Evolutionary conservation across 2,113 vertebrate species (phyloP), one percentile per base, ranked within the genome.

Genomic region (Tamias sibiricus): DNA sequence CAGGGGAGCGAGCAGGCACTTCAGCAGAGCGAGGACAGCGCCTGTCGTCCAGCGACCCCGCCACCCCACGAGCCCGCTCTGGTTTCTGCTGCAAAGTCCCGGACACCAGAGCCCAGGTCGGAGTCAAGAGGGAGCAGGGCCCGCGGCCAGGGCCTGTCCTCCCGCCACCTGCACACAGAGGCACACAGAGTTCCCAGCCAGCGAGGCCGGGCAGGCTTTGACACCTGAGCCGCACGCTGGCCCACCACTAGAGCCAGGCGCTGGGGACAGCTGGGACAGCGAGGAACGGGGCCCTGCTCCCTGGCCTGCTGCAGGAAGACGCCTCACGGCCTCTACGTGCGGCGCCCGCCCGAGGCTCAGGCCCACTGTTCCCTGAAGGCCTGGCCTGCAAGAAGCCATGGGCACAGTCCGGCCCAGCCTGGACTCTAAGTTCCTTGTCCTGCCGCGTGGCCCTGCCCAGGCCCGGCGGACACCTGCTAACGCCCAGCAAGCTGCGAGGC

Each of bases 231-330:
- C 4, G 11, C 82, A 85, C 4, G 0, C 74, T 0, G 52, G 42
- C 37, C 42, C 2, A 14, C 35, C 13, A 7, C 4, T 11, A 9
- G 0, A 11, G 17, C 75, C 6, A 0, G 72, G 22, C 1, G 0
- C 44, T 0, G 26, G 28, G 32, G 64, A 22, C 68, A 16, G 89
- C 30, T 69, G 4, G 35, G 62, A 37, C 64, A 6, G 0, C 12
- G 76, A 68, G 30, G 11, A 32, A 83, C 24, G 3, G 37, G 22
- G 20, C 14, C 42, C 47, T 35, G 64, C 64, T 62, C 32, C 14
- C 16, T 7, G 35, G 16, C 35, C 66, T 17, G 2, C 16, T 2
- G 6, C 11, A 35, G 66, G 66, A n/a, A 16, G 66, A n/a, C 0
- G 16, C 66, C 7, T 7, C 54, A 35, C 3, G 47, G 14, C 66